Percentiles rank a stretch among this genome's conserved stretches.
These are phyloP conservation scores for Zosterops pallidus DNA, from an alignment of 2,113 vertebrate genomes.

Conservation along the genomic window DNA sequence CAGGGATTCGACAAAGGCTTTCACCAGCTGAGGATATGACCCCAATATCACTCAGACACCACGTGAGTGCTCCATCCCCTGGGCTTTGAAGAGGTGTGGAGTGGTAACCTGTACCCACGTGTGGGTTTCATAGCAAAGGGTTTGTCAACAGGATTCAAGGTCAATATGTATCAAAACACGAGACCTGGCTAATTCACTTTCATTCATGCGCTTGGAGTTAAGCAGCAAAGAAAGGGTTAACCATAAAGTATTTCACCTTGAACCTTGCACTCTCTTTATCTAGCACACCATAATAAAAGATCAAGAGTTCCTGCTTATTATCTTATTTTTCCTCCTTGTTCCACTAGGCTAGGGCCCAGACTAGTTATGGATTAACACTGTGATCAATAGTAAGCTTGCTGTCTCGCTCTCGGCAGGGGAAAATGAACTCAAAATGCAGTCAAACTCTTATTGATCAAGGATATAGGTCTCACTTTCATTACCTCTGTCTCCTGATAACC, in stretches of 20 bases:
- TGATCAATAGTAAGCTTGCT: slow-evolving; percentile 96
- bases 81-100: slow-evolving; percentile 17
- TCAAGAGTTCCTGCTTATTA: slow-evolving; percentile 88
- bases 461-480: slow-evolving; percentile 91
- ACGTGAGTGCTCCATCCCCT: not conserved
- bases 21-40: not conserved
- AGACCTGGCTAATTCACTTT: not conserved
- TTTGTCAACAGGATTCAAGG: slow-evolving; percentile 25
- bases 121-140: not conserved
- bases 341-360: slow-evolving; percentile 85
- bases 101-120: not conserved
- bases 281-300: slow-evolving; percentile 84
- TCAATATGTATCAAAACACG: not conserved
- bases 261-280: slow-evolving; percentile 79
- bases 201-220: slow-evolving; percentile 41
- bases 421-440: slow-evolving; percentile 98
- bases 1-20: not conserved
- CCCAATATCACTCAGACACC: not conserved
- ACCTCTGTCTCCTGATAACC: slow-evolving; percentile 92
- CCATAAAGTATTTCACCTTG: slow-evolving; percentile 73
- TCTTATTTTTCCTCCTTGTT: slow-evolving; percentile 86
- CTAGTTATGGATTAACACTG: slow-evolving; percentile 95
- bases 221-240: slow-evolving; percentile 75
- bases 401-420: slow-evolving; percentile 87
- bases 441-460: slow-evolving; percentile 95